Evolutionary conservation across 2,113 vertebrate species (phyloP).

Genomic region (Corydoras sp.): DNA sequence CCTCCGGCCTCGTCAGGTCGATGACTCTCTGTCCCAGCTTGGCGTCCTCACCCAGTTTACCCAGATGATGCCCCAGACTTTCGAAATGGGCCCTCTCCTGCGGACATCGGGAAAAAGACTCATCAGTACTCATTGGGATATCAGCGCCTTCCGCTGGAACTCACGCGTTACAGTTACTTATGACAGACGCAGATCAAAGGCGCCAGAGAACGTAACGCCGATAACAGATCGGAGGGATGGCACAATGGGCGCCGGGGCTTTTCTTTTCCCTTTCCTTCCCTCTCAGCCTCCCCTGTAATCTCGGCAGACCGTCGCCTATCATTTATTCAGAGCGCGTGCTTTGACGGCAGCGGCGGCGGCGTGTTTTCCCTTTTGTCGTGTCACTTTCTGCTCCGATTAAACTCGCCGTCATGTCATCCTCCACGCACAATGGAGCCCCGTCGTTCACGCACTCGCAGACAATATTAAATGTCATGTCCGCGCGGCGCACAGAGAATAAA

Average conservation of each 20-base stretch:
- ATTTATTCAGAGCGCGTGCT: slow-evolving; percentile 78
- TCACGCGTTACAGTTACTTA: no score
- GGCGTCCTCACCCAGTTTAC: slow-evolving; percentile 86
- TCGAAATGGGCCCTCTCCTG: slow-evolving; percentile 95
- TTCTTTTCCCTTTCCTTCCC: slow-evolving; percentile 58
- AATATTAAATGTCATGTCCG: slow-evolving; percentile 98
- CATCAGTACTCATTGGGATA: not conserved
- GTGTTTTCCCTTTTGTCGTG: slow-evolving; percentile 76
- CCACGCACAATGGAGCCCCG: slow-evolving; percentile 87
- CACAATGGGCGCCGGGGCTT: slow-evolving; percentile 63
- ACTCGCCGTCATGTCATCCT: slow-evolving; percentile 84
- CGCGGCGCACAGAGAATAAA: slow-evolving; percentile 90
- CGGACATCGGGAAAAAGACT: slow-evolving; percentile 32
- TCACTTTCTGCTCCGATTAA: slow-evolving; percentile 81
- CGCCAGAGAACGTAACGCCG: no score
- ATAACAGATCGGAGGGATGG: slow-evolving; percentile 47
- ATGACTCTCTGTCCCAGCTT: slow-evolving; percentile 95
- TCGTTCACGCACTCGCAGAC: slow-evolving; percentile 81
- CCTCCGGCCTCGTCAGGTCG: slow-evolving; percentile 94
- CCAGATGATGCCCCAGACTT: slow-evolving; percentile 82
- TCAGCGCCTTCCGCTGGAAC: no score
- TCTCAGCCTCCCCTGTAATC: slow-evolving; percentile 41
- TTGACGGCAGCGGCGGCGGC: slow-evolving; percentile 68
- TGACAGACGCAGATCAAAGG: no score
- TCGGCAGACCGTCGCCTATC: slow-evolving; percentile 62